Conservation (phyloP, 2,888 invertebrate species). For the Cantharis lateralis region DNA sequence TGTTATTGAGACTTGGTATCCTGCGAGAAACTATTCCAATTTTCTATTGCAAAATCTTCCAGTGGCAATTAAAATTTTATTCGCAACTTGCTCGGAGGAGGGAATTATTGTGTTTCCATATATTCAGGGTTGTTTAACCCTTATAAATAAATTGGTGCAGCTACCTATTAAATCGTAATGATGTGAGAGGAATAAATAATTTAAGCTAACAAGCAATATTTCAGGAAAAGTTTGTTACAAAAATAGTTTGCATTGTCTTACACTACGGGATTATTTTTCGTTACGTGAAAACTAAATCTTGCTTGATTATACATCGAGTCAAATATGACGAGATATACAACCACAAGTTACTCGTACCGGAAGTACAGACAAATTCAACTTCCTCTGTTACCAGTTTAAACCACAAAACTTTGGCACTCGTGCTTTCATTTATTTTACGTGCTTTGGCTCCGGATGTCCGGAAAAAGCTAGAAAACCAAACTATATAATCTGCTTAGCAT, state of each 20-base stretch:
- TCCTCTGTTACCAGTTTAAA: conserved; percentile 21
- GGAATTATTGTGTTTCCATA: neutral
- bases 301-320: conserved; percentile 24
- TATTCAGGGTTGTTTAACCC: neutral
- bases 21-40: neutral
- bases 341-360: conserved; percentile 23
- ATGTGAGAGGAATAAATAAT: too few species aligned
- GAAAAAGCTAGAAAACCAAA: conserved; percentile 13
- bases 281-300: neutral
- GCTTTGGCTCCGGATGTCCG: conserved; percentile 10
- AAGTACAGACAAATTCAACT: conserved; percentile 28
- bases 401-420: conserved; percentile 21
- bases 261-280: neutral
- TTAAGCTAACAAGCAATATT: too few species aligned
- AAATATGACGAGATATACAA: conserved; percentile 30
- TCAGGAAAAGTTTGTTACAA: too few species aligned
- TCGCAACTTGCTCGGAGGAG: too few species aligned
- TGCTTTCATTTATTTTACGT: conserved; percentile 24
- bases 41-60: neutral
- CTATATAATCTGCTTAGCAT: conserved; percentile 10
- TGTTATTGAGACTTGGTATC: too few species aligned
- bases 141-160: neutral
- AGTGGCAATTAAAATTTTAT: too few species aligned
- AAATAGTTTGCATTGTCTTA: neutral
- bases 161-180: neutral